Conservation (phyloP, 30 jellyfish, hydroid and myxozoan genomes). For the Chrysaora quinquecirrha region DNA sequence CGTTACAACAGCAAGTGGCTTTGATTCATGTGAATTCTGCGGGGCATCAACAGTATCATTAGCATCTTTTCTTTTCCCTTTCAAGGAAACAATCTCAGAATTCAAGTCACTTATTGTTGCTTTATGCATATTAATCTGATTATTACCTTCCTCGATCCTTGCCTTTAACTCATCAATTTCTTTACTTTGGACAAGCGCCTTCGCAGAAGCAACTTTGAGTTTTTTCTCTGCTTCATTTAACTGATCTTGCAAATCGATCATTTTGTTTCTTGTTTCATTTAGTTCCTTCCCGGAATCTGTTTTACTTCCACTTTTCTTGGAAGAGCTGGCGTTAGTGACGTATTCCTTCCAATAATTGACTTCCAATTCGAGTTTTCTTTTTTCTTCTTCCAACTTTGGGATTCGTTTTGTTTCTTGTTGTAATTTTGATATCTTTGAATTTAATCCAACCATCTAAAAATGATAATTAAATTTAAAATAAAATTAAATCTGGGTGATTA, state of each 20-base stretch:
- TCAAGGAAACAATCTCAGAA: constrained; percentile 46
- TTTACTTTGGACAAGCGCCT: constrained; percentile 51
- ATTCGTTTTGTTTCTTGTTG: constrained; percentile 74
- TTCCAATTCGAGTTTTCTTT: constrained; percentile 91
- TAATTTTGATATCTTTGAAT: constrained; percentile 66
- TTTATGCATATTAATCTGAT: constrained; percentile 77
- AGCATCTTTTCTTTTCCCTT: constrained; percentile 3
- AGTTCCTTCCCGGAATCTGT: constrained; percentile 80
- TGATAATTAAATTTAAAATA: no score
- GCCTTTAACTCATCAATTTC: constrained; percentile 75
- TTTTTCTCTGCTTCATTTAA: constrained; percentile 81
- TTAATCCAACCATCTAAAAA: constrained; percentile 82
- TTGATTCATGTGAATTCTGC: constrained; percentile 33
- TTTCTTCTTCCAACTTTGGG: constrained; percentile 88
- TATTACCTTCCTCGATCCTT: constrained; percentile 76
- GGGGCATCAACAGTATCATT: constrained; percentile 41
- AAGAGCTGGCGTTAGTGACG: constrained; percentile 84
- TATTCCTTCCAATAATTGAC: constrained; percentile 98
- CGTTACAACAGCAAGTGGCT: constrained; percentile 16
- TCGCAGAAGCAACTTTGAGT: constrained; percentile 35
- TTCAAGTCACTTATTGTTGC: constrained; percentile 76
- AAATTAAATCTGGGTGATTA: no score
- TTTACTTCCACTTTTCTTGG: constrained; percentile 70
- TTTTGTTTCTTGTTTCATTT: constrained; percentile 61
- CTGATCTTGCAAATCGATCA: constrained; percentile 86